Percentiles rank a stretch among this genome's conserved stretches.
Conservation (phyloP, 1,140 invertebrate genomes). For the Pogonognathellus flavescens region DNA sequence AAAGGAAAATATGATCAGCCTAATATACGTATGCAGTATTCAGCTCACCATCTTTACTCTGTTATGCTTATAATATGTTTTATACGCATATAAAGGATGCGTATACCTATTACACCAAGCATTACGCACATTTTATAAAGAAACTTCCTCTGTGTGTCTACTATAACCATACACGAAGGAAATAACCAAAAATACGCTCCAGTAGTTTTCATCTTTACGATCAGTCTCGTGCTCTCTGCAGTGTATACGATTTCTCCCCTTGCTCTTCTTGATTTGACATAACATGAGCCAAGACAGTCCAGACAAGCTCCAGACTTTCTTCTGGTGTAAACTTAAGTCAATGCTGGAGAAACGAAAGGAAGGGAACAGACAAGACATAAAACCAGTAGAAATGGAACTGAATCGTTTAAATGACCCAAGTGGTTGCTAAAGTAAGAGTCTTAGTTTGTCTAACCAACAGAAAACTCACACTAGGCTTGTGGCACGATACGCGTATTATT, state of each 20-base stretch:
- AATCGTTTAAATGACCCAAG: constrained; percentile 26
- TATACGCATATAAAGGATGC: too few relatives aligned
- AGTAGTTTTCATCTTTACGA: constrained; percentile 13
- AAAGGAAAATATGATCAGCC: too few relatives aligned
- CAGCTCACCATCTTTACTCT: too few relatives aligned
- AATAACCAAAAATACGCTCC: constrained; percentile 24
- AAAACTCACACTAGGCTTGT: background rate
- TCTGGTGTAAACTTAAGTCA: background rate
- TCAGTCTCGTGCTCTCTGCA: background rate
- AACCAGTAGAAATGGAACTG: background rate
- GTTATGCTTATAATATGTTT: too few relatives aligned
- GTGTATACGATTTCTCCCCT: background rate
- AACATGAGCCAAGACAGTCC: background rate
- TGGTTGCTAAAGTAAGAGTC: background rate
- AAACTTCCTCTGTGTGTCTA: too few relatives aligned
- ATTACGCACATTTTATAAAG: too few relatives aligned
- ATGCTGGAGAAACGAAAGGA: background rate
- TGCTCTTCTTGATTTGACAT: constrained; percentile 7
- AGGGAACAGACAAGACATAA: background rate
- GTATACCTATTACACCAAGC: too few relatives aligned
- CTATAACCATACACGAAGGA: background rate
- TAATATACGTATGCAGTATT: too few relatives aligned
- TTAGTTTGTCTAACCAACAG: background rate
- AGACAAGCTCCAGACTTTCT: background rate
- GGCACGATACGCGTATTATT: background rate